These are phyloP conservation scores for Eurois occulta DNA, from an alignment of 2,888 invertebrate genomes.

Conservation along the genomic window DNA sequence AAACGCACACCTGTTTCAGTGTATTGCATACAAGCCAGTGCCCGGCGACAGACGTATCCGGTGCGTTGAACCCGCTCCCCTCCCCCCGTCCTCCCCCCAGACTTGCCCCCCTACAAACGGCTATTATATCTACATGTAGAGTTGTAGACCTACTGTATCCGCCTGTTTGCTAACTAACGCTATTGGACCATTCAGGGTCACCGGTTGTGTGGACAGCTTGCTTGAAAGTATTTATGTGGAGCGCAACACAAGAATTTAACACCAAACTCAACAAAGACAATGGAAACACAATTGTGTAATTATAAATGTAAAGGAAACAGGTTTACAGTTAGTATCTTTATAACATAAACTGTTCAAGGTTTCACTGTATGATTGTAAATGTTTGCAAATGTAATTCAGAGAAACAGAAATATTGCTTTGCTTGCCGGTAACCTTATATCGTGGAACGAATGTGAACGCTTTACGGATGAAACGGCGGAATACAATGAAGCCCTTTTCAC, in stretches of 20 bases:
- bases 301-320: slow-evolving; percentile 55
- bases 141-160: slow-evolving; percentile 73
- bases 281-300: slow-evolving; percentile 63
- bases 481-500: slow-evolving; percentile 77
- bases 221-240: slow-evolving; percentile 65
- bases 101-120: slow-evolving; percentile 69
- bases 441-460: slow-evolving; percentile 53
- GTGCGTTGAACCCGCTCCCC: slow-evolving; percentile 87
- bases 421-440: slow-evolving; percentile 46
- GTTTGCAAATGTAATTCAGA: slow-evolving; percentile 59
- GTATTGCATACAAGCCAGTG: slow-evolving; percentile 78
- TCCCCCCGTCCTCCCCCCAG: slow-evolving; percentile 71
- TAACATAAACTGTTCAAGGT: slow-evolving; percentile 57
- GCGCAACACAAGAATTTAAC: slow-evolving; percentile 62
- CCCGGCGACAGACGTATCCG: slow-evolving; percentile 88
- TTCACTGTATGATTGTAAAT: slow-evolving; percentile 47
- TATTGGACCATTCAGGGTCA: slow-evolving; percentile 79
- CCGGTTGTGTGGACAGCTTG: slow-evolving; percentile 72
- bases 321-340: slow-evolving; percentile 39
- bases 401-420: slow-evolving; percentile 50
- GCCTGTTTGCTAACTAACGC: slow-evolving; percentile 77
- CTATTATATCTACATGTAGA: slow-evolving; percentile 73
- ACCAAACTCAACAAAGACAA: slow-evolving; percentile 61
- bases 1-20: slow-evolving; percentile 82
- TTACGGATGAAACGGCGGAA: slow-evolving; percentile 55